Evolutionary conservation across 2,113 vertebrate genomes (phyloP).

Genomic region (Catharus bicknelli): DNA sequence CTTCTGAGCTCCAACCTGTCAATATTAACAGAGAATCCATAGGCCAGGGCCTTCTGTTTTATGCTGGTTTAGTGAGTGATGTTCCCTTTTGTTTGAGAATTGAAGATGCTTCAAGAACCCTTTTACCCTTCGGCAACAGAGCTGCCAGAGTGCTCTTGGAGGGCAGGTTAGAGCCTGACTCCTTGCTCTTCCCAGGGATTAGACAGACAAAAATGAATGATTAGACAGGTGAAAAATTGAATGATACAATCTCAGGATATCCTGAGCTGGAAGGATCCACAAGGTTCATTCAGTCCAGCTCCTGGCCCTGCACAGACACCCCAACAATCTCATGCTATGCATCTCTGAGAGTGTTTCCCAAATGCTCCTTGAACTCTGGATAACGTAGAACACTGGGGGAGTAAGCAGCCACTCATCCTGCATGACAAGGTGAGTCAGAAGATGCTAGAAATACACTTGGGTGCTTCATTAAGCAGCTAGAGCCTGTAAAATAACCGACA

Average conservation of each 20-base stretch:
- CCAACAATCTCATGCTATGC: not conserved
- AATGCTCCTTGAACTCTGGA: not conserved
- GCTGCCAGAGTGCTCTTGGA: not conserved
- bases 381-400: not conserved
- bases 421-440: no score
- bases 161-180: not conserved
- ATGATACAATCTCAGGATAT: not conserved
- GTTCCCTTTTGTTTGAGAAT: not conserved
- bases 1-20: not conserved
- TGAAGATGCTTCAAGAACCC: not conserved
- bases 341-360: not conserved
- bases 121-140: not conserved
- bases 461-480: no score
- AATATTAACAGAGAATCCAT: not conserved
- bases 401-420: no score
- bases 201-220: not conserved
- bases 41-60: not conserved
- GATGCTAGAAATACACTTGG: no score
- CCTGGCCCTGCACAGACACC: not conserved
- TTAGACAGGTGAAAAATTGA: not conserved
- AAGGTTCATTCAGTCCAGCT: not conserved
- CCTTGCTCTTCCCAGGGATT: not conserved
- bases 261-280: not conserved
- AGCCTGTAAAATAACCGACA: no score
- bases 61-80: not conserved